Base-by-base conservation (phyloP, 2,797 vertebrate species). In the Liparis tanakae region DNA sequence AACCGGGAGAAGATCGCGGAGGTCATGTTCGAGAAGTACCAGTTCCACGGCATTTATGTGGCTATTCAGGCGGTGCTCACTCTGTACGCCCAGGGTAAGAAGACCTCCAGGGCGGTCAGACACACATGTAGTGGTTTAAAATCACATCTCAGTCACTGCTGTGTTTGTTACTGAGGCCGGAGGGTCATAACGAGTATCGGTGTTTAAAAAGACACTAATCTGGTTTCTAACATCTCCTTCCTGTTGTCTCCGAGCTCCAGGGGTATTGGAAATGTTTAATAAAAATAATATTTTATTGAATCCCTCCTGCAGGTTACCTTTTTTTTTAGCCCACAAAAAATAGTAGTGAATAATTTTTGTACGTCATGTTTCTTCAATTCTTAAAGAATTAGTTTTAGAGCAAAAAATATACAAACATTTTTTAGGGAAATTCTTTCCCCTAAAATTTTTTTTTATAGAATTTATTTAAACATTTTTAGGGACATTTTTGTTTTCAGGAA, bases 51-150 rank as follows among this genome's bases (percentile, higher is more conserved):
- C 48, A 93, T 96, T 72, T 96, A 96, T 6, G 91, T 96, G 34
- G 95, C 93, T 0, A 96, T 96, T 10, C 95, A 96, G 85, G 95
- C 95, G 0, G 95, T 96, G 53, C 94, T 96, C 61, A 96, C 95
- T 0, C 94, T 96, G 33, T 96, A 96, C 0, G 95, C 95, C 51
- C 95, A 96, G 72, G 95, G 95, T 95, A 65, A 77, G 73, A 43
- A 77, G 73, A 43, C 18, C 12, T 30, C 12, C 20, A 30, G 14
- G 0, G 5, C 4, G 17, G 1, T 4, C 10, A 53, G 20, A 25
- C 39, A 1, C 41, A 22, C 10, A 44, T 63, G n/a, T 8, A 22
- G 22, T 17, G n/a, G 12, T 33, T 10, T 14, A 9, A 34, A 50
- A 50, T 15, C 5, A 20, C n/a, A 7, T 10, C 18, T 34, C 60